phyloP scores from a whole-genome alignment of 2,888 invertebrate species.

The Cetonia aurata region DNA sequence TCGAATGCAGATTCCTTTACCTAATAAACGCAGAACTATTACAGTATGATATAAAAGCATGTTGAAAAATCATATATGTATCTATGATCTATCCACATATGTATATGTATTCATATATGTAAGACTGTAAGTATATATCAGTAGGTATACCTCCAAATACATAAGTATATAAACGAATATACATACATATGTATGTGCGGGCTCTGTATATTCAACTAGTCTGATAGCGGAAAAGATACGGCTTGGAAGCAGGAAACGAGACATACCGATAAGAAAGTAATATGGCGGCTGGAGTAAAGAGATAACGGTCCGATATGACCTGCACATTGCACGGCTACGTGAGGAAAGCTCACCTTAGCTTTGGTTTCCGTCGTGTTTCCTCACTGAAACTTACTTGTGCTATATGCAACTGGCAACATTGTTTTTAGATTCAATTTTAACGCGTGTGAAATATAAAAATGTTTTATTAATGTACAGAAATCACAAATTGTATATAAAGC shows the following conservation, averaged over 20 bases:
- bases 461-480: neutral
- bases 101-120: too few relatives aligned
- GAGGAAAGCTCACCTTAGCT: conserved; percentile 48
- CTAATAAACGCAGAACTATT: too few relatives aligned
- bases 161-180: conserved; percentile 3
- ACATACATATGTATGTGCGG: conserved; percentile 34
- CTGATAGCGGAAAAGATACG: conserved; percentile 65
- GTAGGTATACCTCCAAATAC: too few relatives aligned
- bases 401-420: neutral
- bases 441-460: neutral
- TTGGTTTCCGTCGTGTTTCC: conserved; percentile 19
- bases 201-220: conserved; percentile 57
- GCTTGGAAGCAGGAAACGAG: conserved; percentile 66
- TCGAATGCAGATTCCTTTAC: too few relatives aligned
- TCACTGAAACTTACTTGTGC: neutral
- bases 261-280: conserved; percentile 66
- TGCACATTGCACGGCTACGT: conserved; percentile 55
- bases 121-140: too few relatives aligned
- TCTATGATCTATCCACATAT: too few relatives aligned
- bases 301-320: conserved; percentile 64
- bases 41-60: too few relatives aligned
- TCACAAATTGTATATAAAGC: too few relatives aligned
- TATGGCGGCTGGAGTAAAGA: conserved; percentile 65
- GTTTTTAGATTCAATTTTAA: neutral
- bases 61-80: too few relatives aligned